Evolutionary conservation across 2,113 vertebrate species (phyloP).

Genomic region (Australoheros scitulus): DNA sequence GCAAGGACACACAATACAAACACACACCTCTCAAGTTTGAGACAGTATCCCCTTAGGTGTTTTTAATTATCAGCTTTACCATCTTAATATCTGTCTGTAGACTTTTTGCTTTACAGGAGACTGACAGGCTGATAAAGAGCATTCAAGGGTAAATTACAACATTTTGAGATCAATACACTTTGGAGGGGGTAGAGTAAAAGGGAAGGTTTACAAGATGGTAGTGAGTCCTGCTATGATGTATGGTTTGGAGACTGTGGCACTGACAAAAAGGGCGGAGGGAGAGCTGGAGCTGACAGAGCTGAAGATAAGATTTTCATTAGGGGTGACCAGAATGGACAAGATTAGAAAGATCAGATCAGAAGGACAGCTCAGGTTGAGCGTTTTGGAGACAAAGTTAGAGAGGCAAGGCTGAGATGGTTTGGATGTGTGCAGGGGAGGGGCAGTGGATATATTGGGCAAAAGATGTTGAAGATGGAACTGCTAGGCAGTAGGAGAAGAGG

Average conservation of each 20-base stretch:
- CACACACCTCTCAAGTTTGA: slow-evolving; percentile 30
- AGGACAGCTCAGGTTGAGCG: neutral
- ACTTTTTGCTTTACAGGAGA: neutral
- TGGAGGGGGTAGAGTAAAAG: neutral
- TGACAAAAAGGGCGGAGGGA: neutral
- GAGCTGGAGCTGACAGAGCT: neutral
- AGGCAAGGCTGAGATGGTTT: neutral
- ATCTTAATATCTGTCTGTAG: too few species aligned
- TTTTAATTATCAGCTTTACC: slow-evolving; percentile 24
- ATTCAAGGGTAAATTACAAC: neutral
- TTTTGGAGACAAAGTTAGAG: neutral
- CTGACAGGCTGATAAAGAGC: neutral
- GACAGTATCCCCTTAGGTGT: slow-evolving; percentile 12
- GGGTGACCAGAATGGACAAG: neutral
- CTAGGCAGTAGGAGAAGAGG: neutral
- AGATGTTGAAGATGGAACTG: neutral
- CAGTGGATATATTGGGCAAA: neutral
- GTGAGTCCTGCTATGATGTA: neutral
- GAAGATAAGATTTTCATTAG: neutral
- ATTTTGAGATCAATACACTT: neutral
- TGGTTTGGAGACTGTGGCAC: neutral
- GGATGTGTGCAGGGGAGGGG: neutral
- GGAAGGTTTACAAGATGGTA: neutral
- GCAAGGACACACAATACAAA: neutral
- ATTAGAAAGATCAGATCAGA: neutral